These are phyloP conservation scores for Acanthis flammea DNA, from an alignment of 2,797 vertebrate genomes.

Conservation along the genomic window DNA sequence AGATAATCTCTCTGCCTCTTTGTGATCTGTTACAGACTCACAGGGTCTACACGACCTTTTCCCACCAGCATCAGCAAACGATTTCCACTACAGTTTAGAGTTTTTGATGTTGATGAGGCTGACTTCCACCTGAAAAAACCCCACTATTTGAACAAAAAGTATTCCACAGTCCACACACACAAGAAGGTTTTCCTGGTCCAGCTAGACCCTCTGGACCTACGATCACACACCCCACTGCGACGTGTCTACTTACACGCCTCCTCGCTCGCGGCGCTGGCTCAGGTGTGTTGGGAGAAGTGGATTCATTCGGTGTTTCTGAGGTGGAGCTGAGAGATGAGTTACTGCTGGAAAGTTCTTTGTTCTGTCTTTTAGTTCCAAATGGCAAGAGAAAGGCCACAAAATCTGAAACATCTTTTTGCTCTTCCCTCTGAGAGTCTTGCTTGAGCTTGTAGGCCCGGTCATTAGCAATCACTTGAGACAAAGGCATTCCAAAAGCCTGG, in stretches of 20 bases:
- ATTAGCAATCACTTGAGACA: slow-evolving; percentile 94
- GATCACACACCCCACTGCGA: rapidly evolving
- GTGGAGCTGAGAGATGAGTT: slow-evolving; percentile 97
- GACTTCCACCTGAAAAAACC: neutral
- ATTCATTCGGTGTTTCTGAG: slow-evolving; percentile 90
- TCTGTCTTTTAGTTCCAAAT: slow-evolving; percentile 84
- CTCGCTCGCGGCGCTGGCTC: slow-evolving; percentile 84
- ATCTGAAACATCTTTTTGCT: slow-evolving; percentile 87
- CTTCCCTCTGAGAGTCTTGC: slow-evolving; percentile 85
- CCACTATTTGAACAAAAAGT: neutral
- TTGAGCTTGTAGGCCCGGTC: slow-evolving; percentile 91
- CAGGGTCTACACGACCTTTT: neutral
- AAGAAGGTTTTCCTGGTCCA: neutral
- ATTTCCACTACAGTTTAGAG: neutral
- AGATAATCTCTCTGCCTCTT: neutral
- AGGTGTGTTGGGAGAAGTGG: slow-evolving; percentile 81
- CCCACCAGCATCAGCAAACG: neutral
- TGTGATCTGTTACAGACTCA: neutral
- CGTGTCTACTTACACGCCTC: slow-evolving; percentile 84
- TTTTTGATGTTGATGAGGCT: neutral
- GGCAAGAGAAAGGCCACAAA: slow-evolving; percentile 89
- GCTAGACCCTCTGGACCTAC: neutral
- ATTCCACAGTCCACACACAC: neutral
- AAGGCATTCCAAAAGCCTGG: slow-evolving; percentile 92
- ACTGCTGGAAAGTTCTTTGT: slow-evolving; percentile 97